These are phyloP conservation scores for Samia ricini DNA, from an alignment of 1,140 invertebrate genomes.

Conservation along the genomic window DNA sequence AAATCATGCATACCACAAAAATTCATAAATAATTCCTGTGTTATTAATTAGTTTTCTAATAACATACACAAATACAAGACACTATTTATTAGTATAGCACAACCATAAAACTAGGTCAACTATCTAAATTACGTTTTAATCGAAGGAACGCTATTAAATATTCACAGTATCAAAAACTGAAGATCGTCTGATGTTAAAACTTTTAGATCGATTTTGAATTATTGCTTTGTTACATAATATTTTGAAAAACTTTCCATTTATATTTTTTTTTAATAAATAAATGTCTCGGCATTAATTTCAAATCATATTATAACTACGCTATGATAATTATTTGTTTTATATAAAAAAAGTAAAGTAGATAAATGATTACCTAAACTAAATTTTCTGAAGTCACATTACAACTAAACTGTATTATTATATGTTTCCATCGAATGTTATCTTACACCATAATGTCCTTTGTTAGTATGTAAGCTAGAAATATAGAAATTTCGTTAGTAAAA, in stretches of 20 bases:
- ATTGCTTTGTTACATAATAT: neutral
- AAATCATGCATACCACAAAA: neutral
- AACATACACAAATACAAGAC: neutral
- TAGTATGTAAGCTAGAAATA: constrained; percentile 74
- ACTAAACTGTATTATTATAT: constrained; percentile 35
- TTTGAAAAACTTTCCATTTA: neutral
- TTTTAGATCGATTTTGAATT: constrained; percentile 5
- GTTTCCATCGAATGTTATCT: constrained; percentile 64
- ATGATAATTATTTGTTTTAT: neutral
- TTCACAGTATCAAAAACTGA: constrained; percentile 25
- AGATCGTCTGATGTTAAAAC: constrained; percentile 23
- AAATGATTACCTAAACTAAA: constrained; percentile 59
- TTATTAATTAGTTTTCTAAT: neutral
- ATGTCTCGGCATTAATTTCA: no score
- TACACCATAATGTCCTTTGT: constrained; percentile 65
- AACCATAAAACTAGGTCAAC: constrained; percentile 12
- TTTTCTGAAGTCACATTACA: constrained; percentile 38
- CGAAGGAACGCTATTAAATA: constrained; percentile 29
- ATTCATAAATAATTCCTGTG: neutral
- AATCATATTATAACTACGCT: no score
- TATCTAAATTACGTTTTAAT: constrained; percentile 36
- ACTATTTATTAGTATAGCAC: neutral
- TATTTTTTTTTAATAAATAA: neutral
- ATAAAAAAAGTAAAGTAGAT: neutral
- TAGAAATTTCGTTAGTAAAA: constrained; percentile 33